Conservation (phyloP, 2,797 vertebrate genomes). For the Leuciscus waleckii region DNA sequence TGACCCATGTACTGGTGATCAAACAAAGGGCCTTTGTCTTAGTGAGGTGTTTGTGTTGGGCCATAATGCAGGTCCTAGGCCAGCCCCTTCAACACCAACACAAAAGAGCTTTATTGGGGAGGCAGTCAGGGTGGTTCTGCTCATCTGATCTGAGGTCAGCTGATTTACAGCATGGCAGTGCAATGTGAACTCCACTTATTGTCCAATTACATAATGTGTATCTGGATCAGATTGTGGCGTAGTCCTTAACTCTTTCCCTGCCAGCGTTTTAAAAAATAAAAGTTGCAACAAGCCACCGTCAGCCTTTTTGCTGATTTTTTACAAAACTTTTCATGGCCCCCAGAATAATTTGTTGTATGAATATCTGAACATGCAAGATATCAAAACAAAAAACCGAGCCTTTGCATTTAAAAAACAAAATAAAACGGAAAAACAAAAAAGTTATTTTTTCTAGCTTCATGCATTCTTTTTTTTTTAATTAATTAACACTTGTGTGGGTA, state of each 20-base stretch:
- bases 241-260: background rate
- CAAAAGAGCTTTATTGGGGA: constrained; percentile 46
- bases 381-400: too few species aligned
- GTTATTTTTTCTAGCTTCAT: too few species aligned
- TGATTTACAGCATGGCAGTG: constrained; percentile 38
- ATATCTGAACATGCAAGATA: too few species aligned
- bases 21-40: constrained; percentile 72
- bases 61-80: constrained; percentile 42
- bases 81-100: constrained; percentile 33
- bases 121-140: background rate
- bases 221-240: background rate
- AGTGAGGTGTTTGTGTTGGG: constrained; percentile 54
- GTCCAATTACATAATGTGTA: constrained; percentile 9
- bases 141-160: constrained; percentile 55
- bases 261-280: too few species aligned
- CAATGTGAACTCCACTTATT: constrained; percentile 19
- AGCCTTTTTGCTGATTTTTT: too few species aligned
- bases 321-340: too few species aligned
- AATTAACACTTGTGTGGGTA: too few species aligned
- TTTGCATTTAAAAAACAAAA: too few species aligned
- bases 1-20: constrained; percentile 58
- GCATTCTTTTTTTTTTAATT: too few species aligned
- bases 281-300: too few species aligned
- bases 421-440: too few species aligned
- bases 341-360: too few species aligned